A percentile compares a stretch with the other conserved stretches of the same genome.
phyloP scores from a whole-genome alignment of 2,113 vertebrate genomes.

The Campylomormyrus tamandua region DNA sequence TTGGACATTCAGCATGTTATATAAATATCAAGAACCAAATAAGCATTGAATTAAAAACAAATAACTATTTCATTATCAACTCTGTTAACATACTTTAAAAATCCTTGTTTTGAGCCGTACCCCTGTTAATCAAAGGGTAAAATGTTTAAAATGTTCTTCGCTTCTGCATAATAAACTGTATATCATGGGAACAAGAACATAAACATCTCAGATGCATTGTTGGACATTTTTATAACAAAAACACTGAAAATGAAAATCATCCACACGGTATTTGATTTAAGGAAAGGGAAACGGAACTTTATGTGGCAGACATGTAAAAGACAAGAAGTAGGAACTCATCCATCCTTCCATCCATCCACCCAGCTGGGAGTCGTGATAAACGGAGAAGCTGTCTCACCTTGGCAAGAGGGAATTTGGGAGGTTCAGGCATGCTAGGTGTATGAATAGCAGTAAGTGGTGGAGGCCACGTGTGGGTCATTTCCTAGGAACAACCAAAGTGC shows the following conservation, averaged over 20 bases:
- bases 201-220: not conserved
- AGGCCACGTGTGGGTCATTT: constrained; percentile 91
- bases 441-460: constrained; percentile 79
- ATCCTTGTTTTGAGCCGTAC: not conserved
- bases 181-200: not conserved
- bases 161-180: not conserved
- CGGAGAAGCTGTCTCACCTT: constrained; percentile 62
- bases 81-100: not conserved
- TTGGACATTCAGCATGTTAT: not conserved
- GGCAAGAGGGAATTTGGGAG: constrained; percentile 63
- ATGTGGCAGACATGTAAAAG: not conserved
- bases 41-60: not conserved
- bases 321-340: not conserved
- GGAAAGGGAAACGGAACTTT: not conserved
- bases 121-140: not conserved
- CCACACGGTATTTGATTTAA: not conserved
- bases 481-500: constrained; percentile 54
- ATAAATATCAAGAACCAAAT: not conserved
- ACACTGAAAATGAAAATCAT: not conserved
- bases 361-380: not conserved
- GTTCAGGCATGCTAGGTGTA: constrained; percentile 66
- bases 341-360: not conserved
- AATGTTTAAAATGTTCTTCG: not conserved
- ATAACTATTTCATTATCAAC: not conserved
- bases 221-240: not conserved